These are phyloP conservation scores for Chirona hameri DNA, from an alignment of 2,888 invertebrate genomes.

Conservation along the genomic window DNA sequence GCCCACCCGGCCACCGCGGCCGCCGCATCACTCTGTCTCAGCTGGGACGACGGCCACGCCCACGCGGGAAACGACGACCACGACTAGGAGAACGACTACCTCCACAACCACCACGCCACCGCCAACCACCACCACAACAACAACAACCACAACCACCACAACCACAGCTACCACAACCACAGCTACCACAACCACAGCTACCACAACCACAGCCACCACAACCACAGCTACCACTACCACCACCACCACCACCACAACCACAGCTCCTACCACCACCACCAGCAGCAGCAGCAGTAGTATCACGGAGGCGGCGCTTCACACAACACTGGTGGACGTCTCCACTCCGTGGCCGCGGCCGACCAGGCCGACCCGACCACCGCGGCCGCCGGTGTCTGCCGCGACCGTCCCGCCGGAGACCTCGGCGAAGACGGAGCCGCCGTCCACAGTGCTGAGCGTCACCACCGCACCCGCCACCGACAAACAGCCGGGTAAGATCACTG, in stretches of 20 bases:
- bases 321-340: constrained; percentile 35
- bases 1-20: constrained; percentile 29
- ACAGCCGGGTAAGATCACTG: too few species aligned
- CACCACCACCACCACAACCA: too few species aligned
- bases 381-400: constrained; percentile 32
- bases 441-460: too few species aligned
- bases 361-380: constrained; percentile 38
- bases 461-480: too few species aligned
- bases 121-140: neutral
- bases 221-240: too few species aligned
- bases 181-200: neutral
- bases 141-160: neutral
- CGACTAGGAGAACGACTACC: neutral
- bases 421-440: too few species aligned
- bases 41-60: neutral
- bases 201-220: too few species aligned
- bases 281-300: too few species aligned
- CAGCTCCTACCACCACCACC: too few species aligned
- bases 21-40: constrained; percentile 7
- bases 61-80: constrained; percentile 9
- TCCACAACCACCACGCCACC: neutral
- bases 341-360: constrained; percentile 40
- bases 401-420: neutral
- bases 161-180: neutral
- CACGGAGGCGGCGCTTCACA: too few species aligned